Evolutionary conservation across 2,888 invertebrate species (phyloP).

Genomic region (Netelia fuscicornis): DNA sequence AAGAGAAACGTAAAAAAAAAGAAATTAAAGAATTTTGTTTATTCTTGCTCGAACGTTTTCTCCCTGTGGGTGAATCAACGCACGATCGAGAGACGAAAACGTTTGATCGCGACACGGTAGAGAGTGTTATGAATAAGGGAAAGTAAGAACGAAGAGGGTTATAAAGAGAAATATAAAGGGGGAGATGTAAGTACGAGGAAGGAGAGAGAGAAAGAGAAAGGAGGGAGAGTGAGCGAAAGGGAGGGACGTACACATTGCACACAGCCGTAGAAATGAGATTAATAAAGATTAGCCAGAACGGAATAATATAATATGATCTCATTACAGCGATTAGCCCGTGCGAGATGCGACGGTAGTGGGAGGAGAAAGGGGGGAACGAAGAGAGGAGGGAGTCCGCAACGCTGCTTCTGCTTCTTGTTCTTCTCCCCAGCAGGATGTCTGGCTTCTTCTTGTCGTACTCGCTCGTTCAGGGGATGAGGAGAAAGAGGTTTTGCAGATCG

Average conservation of each 20-base stretch:
- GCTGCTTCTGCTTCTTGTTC: conserved; percentile 54
- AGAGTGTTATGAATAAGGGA: neutral
- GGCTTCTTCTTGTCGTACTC: conserved; percentile 79
- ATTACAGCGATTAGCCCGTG: conserved; percentile 83
- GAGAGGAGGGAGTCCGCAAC: neutral
- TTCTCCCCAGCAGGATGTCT: conserved; percentile 80
- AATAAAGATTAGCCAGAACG: conserved; percentile 83
- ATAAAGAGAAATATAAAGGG: neutral
- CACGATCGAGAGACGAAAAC: too few relatives aligned
- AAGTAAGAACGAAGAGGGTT: neutral
- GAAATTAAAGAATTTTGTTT: too few relatives aligned
- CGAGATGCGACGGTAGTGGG: conserved; percentile 67
- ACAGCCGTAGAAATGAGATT: conserved; percentile 81
- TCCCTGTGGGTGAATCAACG: too few relatives aligned
- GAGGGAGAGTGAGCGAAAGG: conserved; percentile 12
- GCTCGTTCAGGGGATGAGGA: conserved; percentile 64
- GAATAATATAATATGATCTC: conserved; percentile 84
- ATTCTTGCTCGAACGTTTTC: too few relatives aligned
- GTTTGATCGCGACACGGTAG: too few relatives aligned
- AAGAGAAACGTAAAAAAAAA: too few relatives aligned
- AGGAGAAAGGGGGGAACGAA: neutral
- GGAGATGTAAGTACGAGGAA: neutral
- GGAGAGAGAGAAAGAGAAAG: conserved; percentile 1
- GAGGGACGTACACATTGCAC: conserved; percentile 50
- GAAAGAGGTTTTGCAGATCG: conserved; percentile 75